Conservation (phyloP, 1,140 invertebrate genomes). For the Notospermus geniculatus region DNA sequence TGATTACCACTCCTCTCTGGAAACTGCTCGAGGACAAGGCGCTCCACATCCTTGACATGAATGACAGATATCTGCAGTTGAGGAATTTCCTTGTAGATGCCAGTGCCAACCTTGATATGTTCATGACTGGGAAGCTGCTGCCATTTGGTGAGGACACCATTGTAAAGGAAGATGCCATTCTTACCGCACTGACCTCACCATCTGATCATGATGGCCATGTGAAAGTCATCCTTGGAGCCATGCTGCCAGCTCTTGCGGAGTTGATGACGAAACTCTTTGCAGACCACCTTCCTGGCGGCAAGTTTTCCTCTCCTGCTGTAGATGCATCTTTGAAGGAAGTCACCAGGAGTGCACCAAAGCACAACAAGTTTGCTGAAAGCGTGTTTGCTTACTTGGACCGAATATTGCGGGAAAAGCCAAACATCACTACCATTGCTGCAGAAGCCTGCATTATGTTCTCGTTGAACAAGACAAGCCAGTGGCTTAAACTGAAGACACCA, state of each 20-base stretch:
- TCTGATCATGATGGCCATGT: slow-evolving; percentile 20
- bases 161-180: slow-evolving; percentile 11
- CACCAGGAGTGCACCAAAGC: slow-evolving; percentile 10
- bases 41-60: slow-evolving; percentile 21
- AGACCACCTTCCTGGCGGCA: slow-evolving; percentile 21
- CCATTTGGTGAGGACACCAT: background rate
- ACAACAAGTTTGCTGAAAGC: slow-evolving; percentile 28
- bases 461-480: slow-evolving; percentile 24
- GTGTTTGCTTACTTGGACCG: slow-evolving; percentile 26
- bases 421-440: slow-evolving; percentile 16
- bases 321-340: slow-evolving; percentile 12
- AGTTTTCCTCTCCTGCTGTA: slow-evolving; percentile 11
- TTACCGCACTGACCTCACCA: slow-evolving; percentile 4
- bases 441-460: slow-evolving; percentile 28
- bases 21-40: slow-evolving; percentile 16
- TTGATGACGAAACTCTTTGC: slow-evolving; percentile 6
- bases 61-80: slow-evolving; percentile 12
- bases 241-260: slow-evolving; percentile 13
- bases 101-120: slow-evolving; percentile 10
- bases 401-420: slow-evolving; percentile 20
- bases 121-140: slow-evolving; percentile 15
- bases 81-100: slow-evolving; percentile 6
- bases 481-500: slow-evolving; percentile 18
- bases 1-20: slow-evolving; percentile 22
- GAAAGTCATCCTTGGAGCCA: slow-evolving; percentile 2